Conservation (phyloP, 2,113 vertebrate genomes). For the Carettochelys insculpta region DNA sequence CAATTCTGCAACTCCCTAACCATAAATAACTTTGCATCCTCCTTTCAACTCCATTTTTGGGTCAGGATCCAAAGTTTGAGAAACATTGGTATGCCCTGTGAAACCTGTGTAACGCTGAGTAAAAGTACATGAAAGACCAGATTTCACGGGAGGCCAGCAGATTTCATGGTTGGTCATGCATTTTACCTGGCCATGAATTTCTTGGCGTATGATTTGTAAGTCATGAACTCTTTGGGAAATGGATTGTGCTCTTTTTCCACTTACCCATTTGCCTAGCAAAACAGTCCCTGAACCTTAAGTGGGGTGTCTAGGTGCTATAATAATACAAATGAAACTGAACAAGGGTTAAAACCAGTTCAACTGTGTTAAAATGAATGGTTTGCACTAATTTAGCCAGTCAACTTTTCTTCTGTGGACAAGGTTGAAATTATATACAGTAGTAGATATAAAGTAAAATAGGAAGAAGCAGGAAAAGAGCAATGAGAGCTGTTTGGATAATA, state of each 20-base stretch:
- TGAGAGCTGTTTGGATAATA: neutral
- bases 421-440: accelerated
- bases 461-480: neutral
- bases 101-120: too few relatives aligned
- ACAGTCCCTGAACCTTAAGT: neutral
- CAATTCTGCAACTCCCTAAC: too few relatives aligned
- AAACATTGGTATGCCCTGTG: too few relatives aligned
- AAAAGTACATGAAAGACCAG: too few relatives aligned
- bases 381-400: accelerated
- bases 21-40: too few relatives aligned
- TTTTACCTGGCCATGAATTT: too few relatives aligned
- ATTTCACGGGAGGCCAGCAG: too few relatives aligned
- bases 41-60: too few relatives aligned
- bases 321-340: neutral
- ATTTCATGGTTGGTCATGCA: too few relatives aligned
- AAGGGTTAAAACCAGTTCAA: neutral
- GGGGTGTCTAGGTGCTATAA: neutral
- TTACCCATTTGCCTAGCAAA: neutral
- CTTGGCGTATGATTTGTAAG: too few relatives aligned
- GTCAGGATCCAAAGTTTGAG: too few relatives aligned
- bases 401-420: neutral
- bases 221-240: neutral
- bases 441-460: neutral
- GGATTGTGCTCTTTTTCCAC: neutral
- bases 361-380: accelerated